Evolutionary conservation across 2,797 vertebrate genomes (phyloP).

Genomic region (Megalops cyprinoides): DNA sequence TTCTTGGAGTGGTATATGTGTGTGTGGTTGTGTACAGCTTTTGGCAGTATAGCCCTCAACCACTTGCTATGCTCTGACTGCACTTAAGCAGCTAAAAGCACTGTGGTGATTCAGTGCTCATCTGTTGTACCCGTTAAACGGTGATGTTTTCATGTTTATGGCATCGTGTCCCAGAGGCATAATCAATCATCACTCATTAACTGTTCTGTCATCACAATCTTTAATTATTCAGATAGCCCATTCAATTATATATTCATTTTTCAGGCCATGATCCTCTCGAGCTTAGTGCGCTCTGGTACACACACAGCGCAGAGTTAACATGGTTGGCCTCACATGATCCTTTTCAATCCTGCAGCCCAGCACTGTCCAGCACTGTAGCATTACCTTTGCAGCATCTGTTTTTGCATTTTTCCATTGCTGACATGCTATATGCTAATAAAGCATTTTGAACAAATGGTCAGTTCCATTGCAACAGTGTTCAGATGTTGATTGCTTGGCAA

Average conservation of each 20-base stretch:
- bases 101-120: background rate
- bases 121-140: background rate
- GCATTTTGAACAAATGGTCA: background rate
- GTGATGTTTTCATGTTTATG: background rate
- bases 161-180: background rate
- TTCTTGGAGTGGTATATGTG: conserved; percentile 22
- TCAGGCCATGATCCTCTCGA: background rate
- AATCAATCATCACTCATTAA: background rate
- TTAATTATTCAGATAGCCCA: background rate
- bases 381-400: too few species aligned
- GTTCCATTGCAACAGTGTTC: conserved; percentile 10
- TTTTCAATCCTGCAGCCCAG: too few species aligned
- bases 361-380: too few species aligned
- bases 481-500: conserved; percentile 18
- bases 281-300: too few species aligned
- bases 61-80: background rate
- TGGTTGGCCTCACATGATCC: too few species aligned
- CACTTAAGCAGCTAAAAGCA: background rate
- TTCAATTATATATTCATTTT: background rate
- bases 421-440: too few species aligned
- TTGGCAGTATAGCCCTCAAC: background rate
- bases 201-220: background rate
- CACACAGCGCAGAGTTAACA: too few species aligned
- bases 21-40: conserved; percentile 1
- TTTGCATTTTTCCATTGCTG: too few species aligned